Percentiles rank a stretch among this genome's conserved stretches.
These are phyloP conservation scores for Herminia tarsipennalis DNA, from an alignment of 2,888 invertebrate genomes.

Conservation along the genomic window DNA sequence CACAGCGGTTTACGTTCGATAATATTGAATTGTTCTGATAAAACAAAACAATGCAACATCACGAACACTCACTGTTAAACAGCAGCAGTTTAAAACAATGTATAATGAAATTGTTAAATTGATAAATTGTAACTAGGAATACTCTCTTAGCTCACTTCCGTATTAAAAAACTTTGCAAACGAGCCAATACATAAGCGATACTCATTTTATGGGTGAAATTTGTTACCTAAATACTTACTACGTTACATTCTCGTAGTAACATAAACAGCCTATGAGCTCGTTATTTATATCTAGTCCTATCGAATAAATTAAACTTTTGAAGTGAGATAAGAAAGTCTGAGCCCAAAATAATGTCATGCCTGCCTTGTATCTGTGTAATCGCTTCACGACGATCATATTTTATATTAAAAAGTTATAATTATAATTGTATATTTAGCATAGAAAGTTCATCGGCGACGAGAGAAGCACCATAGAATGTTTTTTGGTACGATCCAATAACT, in stretches of 20 bases:
- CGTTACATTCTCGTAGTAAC: slow-evolving; percentile 23
- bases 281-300: slow-evolving; percentile 33
- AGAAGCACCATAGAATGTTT: slow-evolving; percentile 79
- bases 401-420: slow-evolving; percentile 64
- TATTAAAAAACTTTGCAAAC: slow-evolving; percentile 32
- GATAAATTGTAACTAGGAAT: slow-evolving; percentile 48
- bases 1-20: slow-evolving; percentile 30
- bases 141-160: slow-evolving; percentile 65
- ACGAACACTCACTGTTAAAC: slow-evolving; percentile 33
- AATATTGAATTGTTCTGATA: neutral
- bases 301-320: slow-evolving; percentile 46
- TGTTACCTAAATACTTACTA: neutral
- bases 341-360: slow-evolving; percentile 67
- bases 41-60: no score
- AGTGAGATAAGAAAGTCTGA: slow-evolving; percentile 69
- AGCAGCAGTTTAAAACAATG: slow-evolving; percentile 40
- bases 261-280: slow-evolving; percentile 32
- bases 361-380: slow-evolving; percentile 78
- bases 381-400: slow-evolving; percentile 75
- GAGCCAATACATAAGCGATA: slow-evolving; percentile 29
- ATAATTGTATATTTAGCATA: slow-evolving; percentile 77
- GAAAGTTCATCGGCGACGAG: slow-evolving; percentile 84
- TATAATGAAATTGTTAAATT: slow-evolving; percentile 49
- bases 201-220: slow-evolving; percentile 6
- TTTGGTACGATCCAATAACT: slow-evolving; percentile 80